Percentiles rank a stretch among this genome's conserved stretches.
These are phyloP conservation scores for Pachymerium ferrugineum DNA, from an alignment of 2,888 invertebrate species.

Conservation along the genomic window DNA sequence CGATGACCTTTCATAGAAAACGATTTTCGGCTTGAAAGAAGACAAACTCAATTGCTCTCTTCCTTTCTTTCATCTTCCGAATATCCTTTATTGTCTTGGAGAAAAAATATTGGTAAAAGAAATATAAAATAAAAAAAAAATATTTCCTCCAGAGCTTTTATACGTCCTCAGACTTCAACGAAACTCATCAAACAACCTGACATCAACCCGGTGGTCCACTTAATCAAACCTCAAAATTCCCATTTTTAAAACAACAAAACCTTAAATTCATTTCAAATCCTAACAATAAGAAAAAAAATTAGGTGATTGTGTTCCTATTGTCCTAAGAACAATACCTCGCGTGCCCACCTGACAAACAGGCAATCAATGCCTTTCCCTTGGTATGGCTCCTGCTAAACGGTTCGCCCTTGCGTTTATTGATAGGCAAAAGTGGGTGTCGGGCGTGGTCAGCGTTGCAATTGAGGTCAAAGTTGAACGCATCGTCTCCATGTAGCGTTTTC, in stretches of 20 bases:
- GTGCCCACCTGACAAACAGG: not conserved
- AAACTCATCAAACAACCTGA: not conserved
- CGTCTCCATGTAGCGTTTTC: not conserved
- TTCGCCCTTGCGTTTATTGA: slow-evolving; percentile 16
- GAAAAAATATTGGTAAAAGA: not conserved
- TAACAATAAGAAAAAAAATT: not conserved
- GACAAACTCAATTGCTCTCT: slow-evolving; percentile 24
- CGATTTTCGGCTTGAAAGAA: slow-evolving; percentile 27
- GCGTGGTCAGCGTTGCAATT: slow-evolving; percentile 15
- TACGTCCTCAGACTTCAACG: not conserved
- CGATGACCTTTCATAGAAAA: slow-evolving; percentile 24
- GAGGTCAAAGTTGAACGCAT: slow-evolving; percentile 7
- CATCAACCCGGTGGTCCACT: no score
- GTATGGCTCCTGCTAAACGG: slow-evolving; percentile 2
- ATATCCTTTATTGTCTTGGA: not conserved
- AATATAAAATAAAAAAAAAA: not conserved
- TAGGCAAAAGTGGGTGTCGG: not conserved
- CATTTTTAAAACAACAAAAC: not conserved
- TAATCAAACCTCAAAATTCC: not conserved
- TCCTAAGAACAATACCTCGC: slow-evolving; percentile 6
- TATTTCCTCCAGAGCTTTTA: not conserved
- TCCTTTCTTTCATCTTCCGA: slow-evolving; percentile 9
- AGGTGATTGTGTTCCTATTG: not conserved
- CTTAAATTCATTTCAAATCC: not conserved
- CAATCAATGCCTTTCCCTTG: not conserved